Evolutionary conservation across 2,113 vertebrate species (phyloP), one percentile per base, ranked within the genome.

Genomic region (Gallinago paraguaiae): DNA sequence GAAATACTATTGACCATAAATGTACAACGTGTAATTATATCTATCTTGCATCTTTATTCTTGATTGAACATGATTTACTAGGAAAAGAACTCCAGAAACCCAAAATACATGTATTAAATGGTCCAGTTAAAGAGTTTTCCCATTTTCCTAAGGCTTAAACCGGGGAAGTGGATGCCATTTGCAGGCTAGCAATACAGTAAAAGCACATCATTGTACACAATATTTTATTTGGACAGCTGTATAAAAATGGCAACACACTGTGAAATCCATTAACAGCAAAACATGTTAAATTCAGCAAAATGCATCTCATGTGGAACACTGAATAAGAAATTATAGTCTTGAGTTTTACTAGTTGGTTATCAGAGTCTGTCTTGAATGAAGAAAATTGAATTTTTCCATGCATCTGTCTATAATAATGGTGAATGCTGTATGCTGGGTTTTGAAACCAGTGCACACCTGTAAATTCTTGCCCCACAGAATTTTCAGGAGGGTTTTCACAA

Each of bases 241-340:
- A 97, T 94, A 95, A 96, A 96, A 95, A 96, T 93, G 95, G 91
- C 88, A 97, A 95, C 93, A 91, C 79, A 89, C 93, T 96, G 93
- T 96, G 96, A 97, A 97, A 97, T 96, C 93, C 92, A 95, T 96
- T 97, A 97, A 93, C 92, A 92, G 91, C 82, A 95, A 96, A 97
- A 96, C 61, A 92, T 92, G 95, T 96, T 93, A 97, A 96, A 95
- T 97, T 94, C 88, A 93, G 91, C 93, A 94, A 97, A 96, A 96
- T 96, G 91, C 88, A 94, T 92, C 95, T 96, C 92, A 85, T 97
- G 91, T 96, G 93, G 93, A 96, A 95, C 91, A 77, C 92, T 92
- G 96, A 95, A 95, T 93, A 96, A 94, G 92, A 96, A 96, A 97
- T 96, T 96, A 92, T 39, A 85, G 91, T 89, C 91, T 87, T 87